Percentiles rank a stretch among this genome's conserved stretches.
Evolutionary conservation across 2,113 vertebrate species (phyloP).

Genomic region (Willisornis vidua): DNA sequence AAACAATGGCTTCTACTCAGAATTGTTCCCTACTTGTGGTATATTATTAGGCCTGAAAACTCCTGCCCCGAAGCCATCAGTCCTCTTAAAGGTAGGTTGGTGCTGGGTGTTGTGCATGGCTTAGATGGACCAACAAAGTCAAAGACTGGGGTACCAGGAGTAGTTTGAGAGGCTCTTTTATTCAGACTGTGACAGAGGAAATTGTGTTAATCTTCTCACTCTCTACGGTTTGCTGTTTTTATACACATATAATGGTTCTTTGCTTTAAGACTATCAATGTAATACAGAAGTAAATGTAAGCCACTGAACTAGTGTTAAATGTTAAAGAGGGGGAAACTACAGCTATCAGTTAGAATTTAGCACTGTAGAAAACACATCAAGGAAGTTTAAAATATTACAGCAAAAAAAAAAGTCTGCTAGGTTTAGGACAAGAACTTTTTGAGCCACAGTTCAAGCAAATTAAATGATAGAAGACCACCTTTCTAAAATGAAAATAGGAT

Average conservation of each 20-base stretch:
- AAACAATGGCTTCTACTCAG: background rate
- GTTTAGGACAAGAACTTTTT: background rate
- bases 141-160: background rate
- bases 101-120: background rate
- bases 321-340: background rate
- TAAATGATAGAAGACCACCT: background rate
- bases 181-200: background rate
- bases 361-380: background rate
- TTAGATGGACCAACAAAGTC: background rate
- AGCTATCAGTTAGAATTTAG: background rate
- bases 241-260: background rate
- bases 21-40: background rate
- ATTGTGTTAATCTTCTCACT: background rate
- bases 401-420: background rate
- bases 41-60: background rate
- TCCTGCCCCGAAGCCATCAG: rapidly evolving
- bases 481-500: background rate
- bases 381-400: background rate
- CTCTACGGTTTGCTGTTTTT: background rate
- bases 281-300: background rate
- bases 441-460: background rate
- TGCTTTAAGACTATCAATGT: background rate
- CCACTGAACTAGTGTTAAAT: background rate
- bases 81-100: background rate
- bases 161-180: background rate